These are phyloP conservation scores for Leontocebus nigricollis DNA, from an alignment of 2,797 vertebrate genomes.

Conservation along the genomic window DNA sequence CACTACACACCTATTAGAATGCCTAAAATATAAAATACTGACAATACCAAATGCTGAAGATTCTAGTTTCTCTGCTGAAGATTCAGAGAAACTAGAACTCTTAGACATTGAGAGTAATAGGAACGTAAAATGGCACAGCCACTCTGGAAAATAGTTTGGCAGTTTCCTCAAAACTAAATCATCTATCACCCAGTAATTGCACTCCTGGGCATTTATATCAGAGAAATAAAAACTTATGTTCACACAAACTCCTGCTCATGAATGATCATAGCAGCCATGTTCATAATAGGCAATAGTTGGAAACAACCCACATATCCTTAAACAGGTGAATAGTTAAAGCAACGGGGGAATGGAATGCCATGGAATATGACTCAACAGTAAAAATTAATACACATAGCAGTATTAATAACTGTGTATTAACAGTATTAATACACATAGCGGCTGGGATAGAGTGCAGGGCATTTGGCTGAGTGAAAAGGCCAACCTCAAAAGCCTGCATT, in stretches of 20 bases:
- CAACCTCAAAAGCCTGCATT: not conserved
- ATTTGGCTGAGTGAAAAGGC: not conserved
- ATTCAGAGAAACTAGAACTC: not conserved
- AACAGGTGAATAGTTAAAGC: not conserved
- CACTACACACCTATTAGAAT: not conserved
- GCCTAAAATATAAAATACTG: not conserved
- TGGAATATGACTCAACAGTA: not conserved
- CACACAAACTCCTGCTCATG: not conserved
- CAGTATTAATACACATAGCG: not conserved
- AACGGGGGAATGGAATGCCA: not conserved
- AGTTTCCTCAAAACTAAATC: not conserved
- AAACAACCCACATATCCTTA: not conserved
- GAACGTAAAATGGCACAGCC: not conserved
- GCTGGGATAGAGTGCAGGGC: not conserved
- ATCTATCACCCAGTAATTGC: not conserved
- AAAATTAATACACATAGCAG: not conserved
- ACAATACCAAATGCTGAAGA: not conserved
- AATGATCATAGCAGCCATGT: not conserved
- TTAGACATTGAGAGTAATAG: not conserved
- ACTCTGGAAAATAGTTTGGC: not conserved
- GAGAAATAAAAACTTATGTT: not conserved
- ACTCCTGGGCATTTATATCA: not conserved
- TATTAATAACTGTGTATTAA: no score
- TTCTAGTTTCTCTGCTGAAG: not conserved
- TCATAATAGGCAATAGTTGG: not conserved